Conservation (phyloP, 2,113 vertebrate genomes). For the Anguilla rostrata region DNA sequence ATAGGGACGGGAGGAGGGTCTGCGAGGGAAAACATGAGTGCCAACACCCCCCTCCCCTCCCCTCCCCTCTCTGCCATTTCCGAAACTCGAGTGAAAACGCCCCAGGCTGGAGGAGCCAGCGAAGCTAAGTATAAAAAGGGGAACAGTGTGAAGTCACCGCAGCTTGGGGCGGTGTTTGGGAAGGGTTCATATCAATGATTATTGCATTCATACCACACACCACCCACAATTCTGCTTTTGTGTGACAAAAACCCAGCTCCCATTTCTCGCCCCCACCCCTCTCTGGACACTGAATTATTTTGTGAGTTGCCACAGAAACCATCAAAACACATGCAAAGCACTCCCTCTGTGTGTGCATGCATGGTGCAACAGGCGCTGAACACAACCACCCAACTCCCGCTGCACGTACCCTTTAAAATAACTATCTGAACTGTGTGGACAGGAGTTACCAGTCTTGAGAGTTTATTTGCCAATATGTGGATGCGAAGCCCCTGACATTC, state of each 20-base stretch:
- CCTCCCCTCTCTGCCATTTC: background rate
- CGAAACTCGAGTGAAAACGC: background rate
- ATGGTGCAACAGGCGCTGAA: background rate
- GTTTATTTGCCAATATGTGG: background rate
- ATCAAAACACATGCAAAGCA: slow-evolving; percentile 38
- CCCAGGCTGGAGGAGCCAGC: background rate
- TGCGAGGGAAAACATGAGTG: background rate
- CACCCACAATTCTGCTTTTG: slow-evolving; percentile 31
- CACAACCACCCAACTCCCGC: too few species aligned
- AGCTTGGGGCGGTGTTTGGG: slow-evolving; percentile 13
- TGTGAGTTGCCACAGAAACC: slow-evolving; percentile 39
- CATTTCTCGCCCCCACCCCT: slow-evolving; percentile 11
- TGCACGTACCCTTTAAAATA: too few species aligned
- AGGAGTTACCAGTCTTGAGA: background rate
- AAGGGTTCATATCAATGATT: slow-evolving; percentile 36
- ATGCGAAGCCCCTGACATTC: background rate
- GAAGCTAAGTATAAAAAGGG: background rate
- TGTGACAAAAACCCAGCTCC: slow-evolving; percentile 17
- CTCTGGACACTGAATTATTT: background rate
- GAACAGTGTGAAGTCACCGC: background rate
- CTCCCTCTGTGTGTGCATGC: slow-evolving; percentile 1
- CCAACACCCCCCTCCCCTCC: background rate
- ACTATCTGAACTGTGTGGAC: too few species aligned
- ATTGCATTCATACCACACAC: slow-evolving; percentile 35
- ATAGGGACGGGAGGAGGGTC: background rate